A percentile compares a stretch with the other conserved stretches of the same genome.
phyloP scores from a whole-genome alignment of 2,113 vertebrate species.

The Sprattus sprattus region DNA sequence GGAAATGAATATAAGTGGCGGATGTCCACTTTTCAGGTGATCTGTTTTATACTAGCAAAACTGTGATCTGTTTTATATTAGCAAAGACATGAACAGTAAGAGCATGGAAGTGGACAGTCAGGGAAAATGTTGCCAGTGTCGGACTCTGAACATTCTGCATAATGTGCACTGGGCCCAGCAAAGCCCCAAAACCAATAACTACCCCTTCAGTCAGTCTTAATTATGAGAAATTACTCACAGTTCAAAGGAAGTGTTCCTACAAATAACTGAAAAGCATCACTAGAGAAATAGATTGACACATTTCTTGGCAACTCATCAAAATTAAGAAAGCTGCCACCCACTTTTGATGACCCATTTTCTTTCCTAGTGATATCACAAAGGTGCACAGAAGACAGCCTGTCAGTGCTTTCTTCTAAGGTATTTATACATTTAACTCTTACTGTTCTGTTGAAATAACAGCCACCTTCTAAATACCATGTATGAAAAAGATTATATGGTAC shows the following conservation, averaged over 20 bases:
- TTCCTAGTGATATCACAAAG: not conserved
- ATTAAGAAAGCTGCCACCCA: not conserved
- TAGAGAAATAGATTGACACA: not conserved
- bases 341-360: not conserved
- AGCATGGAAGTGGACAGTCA: not conserved
- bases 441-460: not conserved
- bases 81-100: not conserved
- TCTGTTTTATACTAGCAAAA: not conserved
- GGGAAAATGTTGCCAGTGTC: not conserved
- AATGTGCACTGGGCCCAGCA: not conserved
- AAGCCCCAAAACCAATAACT: not conserved
- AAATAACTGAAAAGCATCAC: not conserved
- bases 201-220: not conserved
- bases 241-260: not conserved
- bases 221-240: not conserved
- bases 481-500: not conserved
- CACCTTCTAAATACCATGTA: not conserved
- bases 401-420: not conserved
- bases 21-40: not conserved
- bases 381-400: not conserved
- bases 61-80: slow-evolving; percentile 9
- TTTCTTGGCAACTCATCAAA: not conserved
- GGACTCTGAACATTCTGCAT: not conserved
- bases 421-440: not conserved
- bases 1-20: not conserved